These are phyloP conservation scores for Poeciliopsis paucimaculata DNA, from an alignment of 2,797 vertebrate genomes.

Conservation along the genomic window DNA sequence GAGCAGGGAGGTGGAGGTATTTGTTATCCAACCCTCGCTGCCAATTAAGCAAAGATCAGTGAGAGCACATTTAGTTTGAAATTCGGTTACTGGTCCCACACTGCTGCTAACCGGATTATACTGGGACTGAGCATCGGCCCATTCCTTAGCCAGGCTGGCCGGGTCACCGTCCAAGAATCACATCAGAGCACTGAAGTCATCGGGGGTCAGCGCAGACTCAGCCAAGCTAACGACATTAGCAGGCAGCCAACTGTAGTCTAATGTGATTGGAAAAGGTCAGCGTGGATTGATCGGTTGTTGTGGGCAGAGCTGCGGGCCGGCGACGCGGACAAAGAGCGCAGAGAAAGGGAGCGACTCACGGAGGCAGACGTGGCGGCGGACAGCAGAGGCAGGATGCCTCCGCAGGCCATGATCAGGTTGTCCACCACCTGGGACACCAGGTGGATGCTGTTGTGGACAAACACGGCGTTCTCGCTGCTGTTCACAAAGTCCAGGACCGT, in stretches of 20 bases:
- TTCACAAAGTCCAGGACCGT: slow-evolving; percentile 98
- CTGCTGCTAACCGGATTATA: slow-evolving; percentile 39
- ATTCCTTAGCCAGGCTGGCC: slow-evolving; percentile 16
- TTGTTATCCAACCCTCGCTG: neutral
- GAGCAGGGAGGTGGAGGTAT: neutral
- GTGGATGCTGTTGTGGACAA: slow-evolving; percentile 98
- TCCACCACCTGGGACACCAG: slow-evolving; percentile 98
- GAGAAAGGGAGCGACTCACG: slow-evolving; percentile 64
- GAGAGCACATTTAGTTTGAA: slow-evolving; percentile 12
- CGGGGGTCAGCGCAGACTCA: slow-evolving; percentile 60
- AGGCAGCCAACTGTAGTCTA: slow-evolving; percentile 67
- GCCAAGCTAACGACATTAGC: slow-evolving; percentile 75
- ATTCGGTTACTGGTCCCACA: slow-evolving; percentile 35
- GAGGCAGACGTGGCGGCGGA: slow-evolving; percentile 94
- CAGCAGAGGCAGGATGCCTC: slow-evolving; percentile 95
- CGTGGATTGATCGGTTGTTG: slow-evolving; percentile 69
- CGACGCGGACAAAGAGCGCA: slow-evolving; percentile 5
- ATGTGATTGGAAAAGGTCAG: slow-evolving; percentile 79
- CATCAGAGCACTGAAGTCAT: slow-evolving; percentile 43
- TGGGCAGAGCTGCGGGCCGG: slow-evolving; percentile 25
- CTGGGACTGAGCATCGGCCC: slow-evolving; percentile 40
- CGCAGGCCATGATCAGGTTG: slow-evolving; percentile 98
- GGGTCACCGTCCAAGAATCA: slow-evolving; percentile 51
- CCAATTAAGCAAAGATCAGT: neutral
- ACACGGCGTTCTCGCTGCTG: slow-evolving; percentile 95